Base-by-base conservation (phyloP, 2,113 vertebrate genomes). In the Coracopsis vasa region DNA sequence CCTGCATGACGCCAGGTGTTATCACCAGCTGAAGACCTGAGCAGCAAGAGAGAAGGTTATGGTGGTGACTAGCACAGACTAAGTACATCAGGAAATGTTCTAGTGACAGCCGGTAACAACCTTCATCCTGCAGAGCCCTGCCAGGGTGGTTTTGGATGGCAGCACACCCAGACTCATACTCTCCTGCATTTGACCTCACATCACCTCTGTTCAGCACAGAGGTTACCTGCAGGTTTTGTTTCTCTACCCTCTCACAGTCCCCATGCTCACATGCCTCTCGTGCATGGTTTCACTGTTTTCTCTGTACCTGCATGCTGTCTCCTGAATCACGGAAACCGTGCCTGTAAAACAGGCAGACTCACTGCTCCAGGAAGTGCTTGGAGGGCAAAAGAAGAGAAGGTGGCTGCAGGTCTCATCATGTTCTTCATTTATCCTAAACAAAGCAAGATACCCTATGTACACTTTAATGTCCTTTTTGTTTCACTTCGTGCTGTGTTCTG, bases 1-100 rank as follows among this genome's bases (percentile, higher is more conserved):
- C 50, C 54, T 4, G 1, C 41, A 9, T 0, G 0, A 53, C 1
- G 1, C n/a, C 17, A 5, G 61, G 47, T 35, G 60, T 45, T 37
- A 13, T 35, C 9, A 0, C 53, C 54, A 35, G 54, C 48, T 28
- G 29, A n/a, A 69, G 65, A 41, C n/a, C 82, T 48, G 33, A 77
- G 92, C n/a, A 86, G 58, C 20, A 53, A n/a, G 50, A n/a, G 6
- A 13, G 17, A 53, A 21, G 58, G 35, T 54, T 51, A 29, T 12
- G 18, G 21, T 51, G 45, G 37, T 81, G 65, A 48, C 51, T 54
- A 33, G 50, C 51, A 24, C 0, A 82, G 71, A 24, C 18, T 27
- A 78, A 50, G 42, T 6, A 48, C 0, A 0, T 11, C 54, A 83
- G 78, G 23, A 83, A 73, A 54, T 8, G 3, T 65, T 47, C 48